Evolutionary conservation across 2,888 invertebrate genomes (phyloP).

Genomic region (Euplagia quadripunctaria): DNA sequence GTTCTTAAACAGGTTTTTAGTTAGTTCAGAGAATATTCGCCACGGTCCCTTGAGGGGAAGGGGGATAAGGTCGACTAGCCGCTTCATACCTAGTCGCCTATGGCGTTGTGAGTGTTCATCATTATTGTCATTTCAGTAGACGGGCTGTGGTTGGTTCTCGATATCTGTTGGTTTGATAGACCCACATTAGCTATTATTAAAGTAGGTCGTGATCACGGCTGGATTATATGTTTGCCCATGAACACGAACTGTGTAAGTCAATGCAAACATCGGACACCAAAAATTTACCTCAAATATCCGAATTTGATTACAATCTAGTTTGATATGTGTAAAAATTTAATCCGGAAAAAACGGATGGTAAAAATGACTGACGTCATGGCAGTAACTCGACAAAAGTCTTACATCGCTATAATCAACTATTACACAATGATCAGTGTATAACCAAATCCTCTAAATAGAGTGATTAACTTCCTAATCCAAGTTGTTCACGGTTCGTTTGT

Average conservation of each 20-base stretch:
- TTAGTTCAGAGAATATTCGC: too few relatives aligned
- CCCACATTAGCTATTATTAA: too few relatives aligned
- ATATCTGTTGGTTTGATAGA: background rate
- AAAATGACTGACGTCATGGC: background rate
- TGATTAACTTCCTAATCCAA: conserved; percentile 32
- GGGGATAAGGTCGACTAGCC: too few relatives aligned
- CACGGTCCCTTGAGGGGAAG: too few relatives aligned
- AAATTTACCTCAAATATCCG: too few relatives aligned
- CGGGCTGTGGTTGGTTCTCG: too few relatives aligned
- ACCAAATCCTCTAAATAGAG: conserved; percentile 2
- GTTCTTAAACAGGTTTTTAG: too few relatives aligned
- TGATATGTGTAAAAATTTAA: background rate
- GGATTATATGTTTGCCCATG: background rate
- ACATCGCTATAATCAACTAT: background rate
- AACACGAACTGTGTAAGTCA: background rate
- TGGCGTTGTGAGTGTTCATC: too few relatives aligned
- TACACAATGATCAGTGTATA: background rate
- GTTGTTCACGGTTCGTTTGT: conserved; percentile 36
- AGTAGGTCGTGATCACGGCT: too few relatives aligned
- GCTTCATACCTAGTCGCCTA: too few relatives aligned
- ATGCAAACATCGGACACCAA: background rate
- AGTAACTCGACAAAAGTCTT: background rate
- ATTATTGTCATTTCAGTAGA: too few relatives aligned
- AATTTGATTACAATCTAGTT: background rate
- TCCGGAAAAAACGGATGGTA: background rate